phyloP scores from a whole-genome alignment of 2,113 vertebrate species.

The Scytalopus superciliaris region DNA sequence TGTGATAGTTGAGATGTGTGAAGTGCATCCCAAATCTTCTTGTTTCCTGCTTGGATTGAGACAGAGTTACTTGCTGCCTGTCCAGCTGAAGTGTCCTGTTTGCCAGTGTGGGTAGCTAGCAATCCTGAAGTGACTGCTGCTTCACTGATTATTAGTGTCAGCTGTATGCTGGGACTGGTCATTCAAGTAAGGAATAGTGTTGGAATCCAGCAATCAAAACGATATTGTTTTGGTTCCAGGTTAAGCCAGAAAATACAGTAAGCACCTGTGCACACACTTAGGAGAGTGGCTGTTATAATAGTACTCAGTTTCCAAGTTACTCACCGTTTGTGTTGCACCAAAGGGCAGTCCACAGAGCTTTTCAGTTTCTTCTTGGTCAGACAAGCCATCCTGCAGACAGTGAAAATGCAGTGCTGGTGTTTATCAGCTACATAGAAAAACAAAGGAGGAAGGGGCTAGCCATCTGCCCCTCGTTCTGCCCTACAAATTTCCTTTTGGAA shows the following conservation, averaged over 20 bases:
- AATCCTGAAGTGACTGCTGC: neutral
- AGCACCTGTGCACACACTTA: neutral
- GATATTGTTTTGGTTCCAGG: neutral
- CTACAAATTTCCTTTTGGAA: neutral
- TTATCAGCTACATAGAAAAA: neutral
- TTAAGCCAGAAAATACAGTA: neutral
- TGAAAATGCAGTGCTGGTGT: neutral
- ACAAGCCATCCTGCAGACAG: neutral
- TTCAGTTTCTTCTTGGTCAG: neutral
- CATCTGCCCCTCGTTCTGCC: neutral
- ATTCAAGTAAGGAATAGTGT: neutral
- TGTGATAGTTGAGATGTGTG: neutral
- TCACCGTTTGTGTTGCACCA: neutral
- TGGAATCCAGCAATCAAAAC: neutral
- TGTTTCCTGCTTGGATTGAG: neutral
- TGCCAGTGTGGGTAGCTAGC: fast-evolving
- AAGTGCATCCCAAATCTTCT: neutral
- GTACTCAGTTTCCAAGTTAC: neutral
- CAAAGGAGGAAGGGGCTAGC: neutral
- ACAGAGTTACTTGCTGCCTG: neutral
- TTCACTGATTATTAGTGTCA: neutral
- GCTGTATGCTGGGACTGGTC: neutral
- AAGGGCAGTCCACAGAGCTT: neutral
- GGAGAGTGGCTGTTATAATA: neutral
- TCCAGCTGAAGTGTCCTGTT: neutral